Conservation (phyloP, 2,113 vertebrate species). For the Pollachius pollachius region DNA sequence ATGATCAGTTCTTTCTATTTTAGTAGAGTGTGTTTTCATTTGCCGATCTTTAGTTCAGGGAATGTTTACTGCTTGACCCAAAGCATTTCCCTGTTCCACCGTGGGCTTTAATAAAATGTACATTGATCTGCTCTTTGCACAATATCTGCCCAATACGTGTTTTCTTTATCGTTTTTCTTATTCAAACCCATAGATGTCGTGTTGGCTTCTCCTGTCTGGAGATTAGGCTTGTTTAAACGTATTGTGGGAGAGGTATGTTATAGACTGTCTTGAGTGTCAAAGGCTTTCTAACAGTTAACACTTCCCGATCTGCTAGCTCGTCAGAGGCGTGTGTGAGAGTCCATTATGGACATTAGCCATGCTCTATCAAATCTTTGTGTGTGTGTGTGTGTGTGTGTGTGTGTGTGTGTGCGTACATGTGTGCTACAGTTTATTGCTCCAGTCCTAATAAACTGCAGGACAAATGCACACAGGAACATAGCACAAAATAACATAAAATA, state of each 20-base stretch:
- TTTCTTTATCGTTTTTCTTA: not conserved
- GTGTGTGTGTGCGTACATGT: slow-evolving; percentile 9
- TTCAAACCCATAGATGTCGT: not conserved
- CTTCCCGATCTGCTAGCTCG: slow-evolving; percentile 20
- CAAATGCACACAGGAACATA: too few relatives aligned
- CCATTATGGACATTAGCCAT: slow-evolving; percentile 67
- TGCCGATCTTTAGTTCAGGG: too few relatives aligned
- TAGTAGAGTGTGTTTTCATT: too few relatives aligned
- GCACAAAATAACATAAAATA: too few relatives aligned
- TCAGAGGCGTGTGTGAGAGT: slow-evolving; percentile 58
- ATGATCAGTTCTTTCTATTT: too few relatives aligned
- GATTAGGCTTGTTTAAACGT: not conserved
- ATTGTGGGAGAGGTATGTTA: slow-evolving; percentile 14
- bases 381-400: slow-evolving; percentile 28
- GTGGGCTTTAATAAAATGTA: not conserved
- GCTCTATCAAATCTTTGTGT: slow-evolving; percentile 41
- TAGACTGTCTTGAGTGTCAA: slow-evolving; percentile 8
- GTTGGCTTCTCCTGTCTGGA: not conserved
- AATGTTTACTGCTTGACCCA: too few relatives aligned
- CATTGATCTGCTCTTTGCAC: too few relatives aligned
- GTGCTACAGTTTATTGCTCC: not conserved
- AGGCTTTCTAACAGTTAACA: too few relatives aligned
- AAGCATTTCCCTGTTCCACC: not conserved
- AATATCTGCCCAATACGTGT: not conserved
- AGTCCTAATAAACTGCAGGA: too few relatives aligned